Percentiles rank a stretch among this genome's conserved stretches.
phyloP scores from a whole-genome alignment of 2,888 invertebrate species.

The Zygothrica quintamaculata region DNA sequence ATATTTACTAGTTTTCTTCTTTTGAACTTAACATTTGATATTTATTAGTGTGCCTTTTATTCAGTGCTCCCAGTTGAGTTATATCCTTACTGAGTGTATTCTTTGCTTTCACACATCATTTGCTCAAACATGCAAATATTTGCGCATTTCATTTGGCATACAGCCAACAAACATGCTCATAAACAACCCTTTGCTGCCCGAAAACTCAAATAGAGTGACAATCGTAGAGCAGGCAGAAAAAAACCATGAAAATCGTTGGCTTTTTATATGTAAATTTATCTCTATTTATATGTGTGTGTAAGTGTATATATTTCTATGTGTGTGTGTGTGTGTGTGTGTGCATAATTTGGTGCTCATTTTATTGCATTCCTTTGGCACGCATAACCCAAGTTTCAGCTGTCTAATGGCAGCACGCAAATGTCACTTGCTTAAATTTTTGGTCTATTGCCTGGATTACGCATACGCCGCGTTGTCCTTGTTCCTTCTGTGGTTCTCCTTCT shows the following conservation, averaged over 20 bases:
- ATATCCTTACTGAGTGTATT: background rate
- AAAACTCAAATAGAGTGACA: conserved; percentile 25
- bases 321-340: conserved; percentile 48
- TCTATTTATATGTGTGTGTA: no score
- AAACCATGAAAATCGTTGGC: conserved; percentile 26
- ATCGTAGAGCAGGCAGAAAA: no score
- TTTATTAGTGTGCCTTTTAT: background rate
- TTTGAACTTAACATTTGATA: background rate
- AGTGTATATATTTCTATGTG: no score
- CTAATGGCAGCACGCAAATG: conserved; percentile 18
- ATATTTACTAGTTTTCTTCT: no score
- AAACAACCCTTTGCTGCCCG: no score
- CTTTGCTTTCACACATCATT: conserved; percentile 17
- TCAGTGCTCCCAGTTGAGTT: background rate
- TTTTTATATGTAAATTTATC: conserved; percentile 59
- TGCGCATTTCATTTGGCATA: conserved; percentile 38
- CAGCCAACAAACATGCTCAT: conserved; percentile 2
- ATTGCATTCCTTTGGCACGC: conserved; percentile 65
- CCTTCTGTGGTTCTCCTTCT: background rate
- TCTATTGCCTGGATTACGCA: conserved; percentile 1
- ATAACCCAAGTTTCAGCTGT: conserved; percentile 20
- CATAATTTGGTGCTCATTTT: conserved; percentile 61
- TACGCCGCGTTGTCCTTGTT: conserved; percentile 4
- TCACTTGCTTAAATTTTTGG: background rate
- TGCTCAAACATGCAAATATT: conserved; percentile 43